Evolutionary conservation across 92 coral and sea anemone genomes (phyloP).

Genomic region (Epizoanthus ramosus): DNA sequence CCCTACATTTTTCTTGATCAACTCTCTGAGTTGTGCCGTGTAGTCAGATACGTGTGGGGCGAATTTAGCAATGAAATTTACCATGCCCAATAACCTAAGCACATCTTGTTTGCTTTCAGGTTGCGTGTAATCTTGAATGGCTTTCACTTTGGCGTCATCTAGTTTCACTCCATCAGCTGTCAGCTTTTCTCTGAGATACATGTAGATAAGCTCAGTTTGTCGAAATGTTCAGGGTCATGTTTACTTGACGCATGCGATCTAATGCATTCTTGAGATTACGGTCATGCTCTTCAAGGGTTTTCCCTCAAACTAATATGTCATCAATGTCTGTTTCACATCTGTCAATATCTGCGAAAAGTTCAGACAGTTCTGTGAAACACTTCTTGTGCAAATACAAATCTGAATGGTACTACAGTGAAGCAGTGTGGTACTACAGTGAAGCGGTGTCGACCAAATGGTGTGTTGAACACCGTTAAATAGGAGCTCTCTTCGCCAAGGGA

Average conservation of each 20-base stretch:
- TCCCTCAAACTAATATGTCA: constrained; percentile 72
- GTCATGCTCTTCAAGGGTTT: constrained; percentile 64
- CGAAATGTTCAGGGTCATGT: constrained; percentile 56
- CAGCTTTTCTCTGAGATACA: constrained; percentile 62
- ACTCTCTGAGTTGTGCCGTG: constrained; percentile 59
- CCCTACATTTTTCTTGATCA: constrained; percentile 51
- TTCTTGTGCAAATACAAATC: constrained; percentile 64
- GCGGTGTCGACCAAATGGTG: constrained; percentile 63
- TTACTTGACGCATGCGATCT: constrained; percentile 40
- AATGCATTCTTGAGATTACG: constrained; percentile 30
- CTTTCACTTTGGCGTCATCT: constrained; percentile 59
- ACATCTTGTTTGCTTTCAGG: constrained; percentile 67
- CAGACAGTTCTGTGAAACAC: constrained; percentile 64
- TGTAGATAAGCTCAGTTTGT: not conserved
- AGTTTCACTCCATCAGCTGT: constrained; percentile 63
- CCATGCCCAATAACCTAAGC: constrained; percentile 61
- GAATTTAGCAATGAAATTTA: constrained; percentile 65
- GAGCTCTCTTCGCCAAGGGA: constrained; percentile 61
- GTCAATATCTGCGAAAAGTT: constrained; percentile 45
- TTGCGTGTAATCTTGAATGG: constrained; percentile 46
- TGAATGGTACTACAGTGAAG: constrained; percentile 60
- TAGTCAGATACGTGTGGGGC: constrained; percentile 47
- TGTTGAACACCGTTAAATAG: constrained; percentile 62
- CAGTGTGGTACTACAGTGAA: too few species aligned
- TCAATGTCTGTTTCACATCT: constrained; percentile 71